Percentiles rank a stretch among this genome's conserved stretches.
Conservation (phyloP, 2,888 invertebrate genomes). For the Euclidia mi region DNA sequence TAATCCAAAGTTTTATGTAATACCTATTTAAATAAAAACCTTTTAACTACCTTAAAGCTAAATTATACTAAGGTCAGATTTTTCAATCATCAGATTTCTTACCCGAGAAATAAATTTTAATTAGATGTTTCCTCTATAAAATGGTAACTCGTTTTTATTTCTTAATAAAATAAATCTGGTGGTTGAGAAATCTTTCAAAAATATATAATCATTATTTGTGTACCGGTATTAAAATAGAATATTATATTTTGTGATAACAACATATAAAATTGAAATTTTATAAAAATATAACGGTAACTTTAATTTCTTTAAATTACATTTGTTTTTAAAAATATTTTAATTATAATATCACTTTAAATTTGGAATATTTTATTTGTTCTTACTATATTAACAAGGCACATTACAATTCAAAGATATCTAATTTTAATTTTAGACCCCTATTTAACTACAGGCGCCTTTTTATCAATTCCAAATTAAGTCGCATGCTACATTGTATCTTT, state of each 20-base stretch:
- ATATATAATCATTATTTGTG: not conserved
- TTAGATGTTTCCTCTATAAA: no score
- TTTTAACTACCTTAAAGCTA: not conserved
- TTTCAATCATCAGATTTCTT: no score
- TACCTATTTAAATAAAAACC: not conserved
- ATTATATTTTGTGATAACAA: not conserved
- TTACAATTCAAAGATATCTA: not conserved
- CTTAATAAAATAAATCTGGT: no score
- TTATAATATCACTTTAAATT: constrained; percentile 4
- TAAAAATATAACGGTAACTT: constrained; percentile 8
- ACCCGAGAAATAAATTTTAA: no score
- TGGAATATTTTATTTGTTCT: constrained; percentile 5
- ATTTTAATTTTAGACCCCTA: no score
- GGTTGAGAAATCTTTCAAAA: no score
- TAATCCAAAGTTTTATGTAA: not conserved
- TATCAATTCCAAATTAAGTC: not conserved
- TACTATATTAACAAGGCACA: not conserved
- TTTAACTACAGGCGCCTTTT: constrained; percentile 16
- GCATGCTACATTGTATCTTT: not conserved
- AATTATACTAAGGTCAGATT: no score
- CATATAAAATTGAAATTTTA: not conserved
- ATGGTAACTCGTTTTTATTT: no score
- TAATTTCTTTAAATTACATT: constrained; percentile 2
- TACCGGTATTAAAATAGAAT: not conserved
- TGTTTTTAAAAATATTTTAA: not conserved